Evolutionary conservation across 2,113 vertebrate species (phyloP).

Genomic region (Dipodomys spectabilis): DNA sequence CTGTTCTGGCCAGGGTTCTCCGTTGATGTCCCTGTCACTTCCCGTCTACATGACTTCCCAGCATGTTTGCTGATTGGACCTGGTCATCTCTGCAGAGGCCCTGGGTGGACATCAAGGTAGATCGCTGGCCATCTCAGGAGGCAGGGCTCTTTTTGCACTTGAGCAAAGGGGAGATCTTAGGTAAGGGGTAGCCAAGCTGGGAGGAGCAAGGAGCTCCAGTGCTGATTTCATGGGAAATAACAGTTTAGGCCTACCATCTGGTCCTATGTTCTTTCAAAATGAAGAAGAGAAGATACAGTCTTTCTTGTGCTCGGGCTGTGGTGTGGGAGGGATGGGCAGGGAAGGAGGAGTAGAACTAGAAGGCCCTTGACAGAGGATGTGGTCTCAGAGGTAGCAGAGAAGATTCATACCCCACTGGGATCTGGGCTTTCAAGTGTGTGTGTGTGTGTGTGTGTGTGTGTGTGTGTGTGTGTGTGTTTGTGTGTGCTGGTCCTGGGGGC

Average conservation of each 20-base stretch:
- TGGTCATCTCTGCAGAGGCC: slow-evolving; percentile 56
- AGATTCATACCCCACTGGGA: neutral
- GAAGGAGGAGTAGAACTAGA: too few species aligned
- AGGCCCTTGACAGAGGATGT: too few species aligned
- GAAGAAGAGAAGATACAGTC: neutral
- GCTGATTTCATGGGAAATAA: neutral
- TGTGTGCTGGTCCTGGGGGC: too few species aligned
- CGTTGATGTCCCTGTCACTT: neutral
- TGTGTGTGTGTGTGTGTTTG: too few species aligned
- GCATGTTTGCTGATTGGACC: slow-evolving; percentile 27
- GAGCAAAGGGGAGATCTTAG: slow-evolving; percentile 41
- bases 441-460: too few species aligned
- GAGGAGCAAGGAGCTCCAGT: neutral
- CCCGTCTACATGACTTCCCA: slow-evolving; percentile 48
- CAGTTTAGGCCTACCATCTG: neutral
- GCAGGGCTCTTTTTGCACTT: neutral
- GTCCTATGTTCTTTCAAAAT: neutral
- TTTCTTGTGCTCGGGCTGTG: neutral
- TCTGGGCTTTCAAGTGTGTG: neutral
- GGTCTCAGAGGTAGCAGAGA: neutral
- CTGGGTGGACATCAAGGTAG: neutral
- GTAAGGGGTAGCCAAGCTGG: neutral
- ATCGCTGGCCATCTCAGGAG: slow-evolving; percentile 1
- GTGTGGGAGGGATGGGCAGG: too few species aligned
- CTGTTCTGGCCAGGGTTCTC: neutral